These are phyloP conservation scores for human (Homo sapiens) DNA, from an alignment of 2,113 vertebrate species.

Conservation along the genomic window DNA sequence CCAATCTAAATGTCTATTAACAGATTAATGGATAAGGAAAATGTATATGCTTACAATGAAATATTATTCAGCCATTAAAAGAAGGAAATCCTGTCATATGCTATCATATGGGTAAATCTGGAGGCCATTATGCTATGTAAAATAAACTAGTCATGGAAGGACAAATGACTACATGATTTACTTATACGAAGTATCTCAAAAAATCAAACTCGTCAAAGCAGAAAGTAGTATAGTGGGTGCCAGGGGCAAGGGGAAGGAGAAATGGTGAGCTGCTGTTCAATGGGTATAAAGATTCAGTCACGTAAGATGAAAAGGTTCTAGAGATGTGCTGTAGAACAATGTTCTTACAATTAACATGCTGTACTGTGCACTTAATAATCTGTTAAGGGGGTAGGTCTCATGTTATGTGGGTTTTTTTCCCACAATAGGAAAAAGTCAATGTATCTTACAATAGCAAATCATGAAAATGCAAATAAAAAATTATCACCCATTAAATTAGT, in stretches of 20 bases:
- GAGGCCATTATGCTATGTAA: neutral
- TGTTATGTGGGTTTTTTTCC: neutral
- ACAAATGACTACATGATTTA: neutral
- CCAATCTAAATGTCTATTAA: neutral
- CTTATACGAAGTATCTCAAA: neutral
- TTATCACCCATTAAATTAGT: slow-evolving; percentile 50
- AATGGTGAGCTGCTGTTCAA: neutral
- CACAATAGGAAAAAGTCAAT: neutral
- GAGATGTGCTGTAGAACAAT: neutral
- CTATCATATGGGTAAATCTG: neutral
- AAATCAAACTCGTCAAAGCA: neutral
- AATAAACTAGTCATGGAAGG: neutral
- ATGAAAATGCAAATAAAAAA: slow-evolving; percentile 50
- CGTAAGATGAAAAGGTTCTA: neutral
- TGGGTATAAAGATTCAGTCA: neutral
- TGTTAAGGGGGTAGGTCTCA: neutral
- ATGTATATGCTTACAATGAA: neutral
- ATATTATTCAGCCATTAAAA: neutral
- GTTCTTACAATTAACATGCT: neutral
- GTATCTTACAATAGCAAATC: neutral
- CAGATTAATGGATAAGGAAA: neutral
- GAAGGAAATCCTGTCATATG: neutral
- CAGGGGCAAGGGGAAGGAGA: neutral
- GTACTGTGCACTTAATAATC: neutral
- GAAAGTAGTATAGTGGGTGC: neutral